Conservation (phyloP, 1,140 invertebrate genomes). For the Bombus turneri region DNA sequence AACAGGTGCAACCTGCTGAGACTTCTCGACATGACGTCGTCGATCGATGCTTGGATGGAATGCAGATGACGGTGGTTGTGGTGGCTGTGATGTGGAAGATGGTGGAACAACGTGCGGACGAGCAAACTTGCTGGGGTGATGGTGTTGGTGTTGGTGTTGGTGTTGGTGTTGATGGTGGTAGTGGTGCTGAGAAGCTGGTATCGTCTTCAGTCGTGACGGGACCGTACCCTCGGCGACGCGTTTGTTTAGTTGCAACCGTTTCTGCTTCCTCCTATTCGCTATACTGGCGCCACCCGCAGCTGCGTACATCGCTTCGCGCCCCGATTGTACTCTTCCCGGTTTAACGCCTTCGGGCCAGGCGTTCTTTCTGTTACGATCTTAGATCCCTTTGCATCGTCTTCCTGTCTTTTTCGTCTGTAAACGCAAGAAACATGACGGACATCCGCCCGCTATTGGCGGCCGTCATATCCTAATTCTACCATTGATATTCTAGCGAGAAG, state of each 20-base stretch:
- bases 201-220: slow-evolving; percentile 54
- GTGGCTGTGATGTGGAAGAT: slow-evolving; percentile 68
- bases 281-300: slow-evolving; percentile 80
- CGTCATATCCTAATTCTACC: slow-evolving; percentile 59
- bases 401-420: slow-evolving; percentile 68
- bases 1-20: slow-evolving; percentile 72
- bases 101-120: slow-evolving; percentile 64
- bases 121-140: slow-evolving; percentile 68
- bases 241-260: slow-evolving; percentile 75
- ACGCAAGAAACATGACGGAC: slow-evolving; percentile 74
- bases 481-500: slow-evolving; percentile 51
- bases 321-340: slow-evolving; percentile 52
- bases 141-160: slow-evolving; percentile 65
- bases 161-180: slow-evolving; percentile 67
- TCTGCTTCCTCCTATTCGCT: slow-evolving; percentile 78
- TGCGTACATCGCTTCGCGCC: slow-evolving; percentile 75
- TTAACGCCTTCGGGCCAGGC: slow-evolving; percentile 72
- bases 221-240: slow-evolving; percentile 62
- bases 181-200: slow-evolving; percentile 57
- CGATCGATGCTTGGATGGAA: slow-evolving; percentile 72
- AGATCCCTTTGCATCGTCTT: slow-evolving; percentile 56
- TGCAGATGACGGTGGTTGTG: slow-evolving; percentile 71
- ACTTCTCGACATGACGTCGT: slow-evolving; percentile 71
- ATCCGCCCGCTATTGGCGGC: slow-evolving; percentile 65
- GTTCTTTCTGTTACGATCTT: slow-evolving; percentile 65